Base-by-base conservation (phyloP, 2,888 invertebrate genomes). In the Torymus aiolomorphi region DNA sequence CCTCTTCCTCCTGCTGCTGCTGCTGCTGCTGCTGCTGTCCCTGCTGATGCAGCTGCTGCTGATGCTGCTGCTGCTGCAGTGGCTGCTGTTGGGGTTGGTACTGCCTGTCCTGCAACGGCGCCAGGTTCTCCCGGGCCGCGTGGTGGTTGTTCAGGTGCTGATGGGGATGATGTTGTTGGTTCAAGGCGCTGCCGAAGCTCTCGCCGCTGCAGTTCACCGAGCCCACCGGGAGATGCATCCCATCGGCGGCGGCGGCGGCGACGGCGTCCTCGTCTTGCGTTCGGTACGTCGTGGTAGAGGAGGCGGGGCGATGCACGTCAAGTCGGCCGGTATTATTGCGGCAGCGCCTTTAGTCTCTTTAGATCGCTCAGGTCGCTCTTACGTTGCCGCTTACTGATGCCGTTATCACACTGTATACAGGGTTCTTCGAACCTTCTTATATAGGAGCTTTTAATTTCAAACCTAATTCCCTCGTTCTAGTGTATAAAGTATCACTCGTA, bases 221-320 rank as follows among this genome's bases (percentile, higher is more conserved):
- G 83, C 89, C 90, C 88, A 90, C 90, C 88, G 90, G 89, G 85
- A 90, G 90, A 90, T 90, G 90, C 90, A 90, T 90, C 88, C 90
- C 90, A 76, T 89, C n/a, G n/a, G n/a, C n/a, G n/a, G n/a, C 88
- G 87, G 88, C 88, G 84, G 87, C 83, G 4, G 31, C 85, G 84
- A 84, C 82, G 31, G 31, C 31, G 31, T 83, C 83, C 83, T 81
- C 81, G 18, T 14, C 66, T 67, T 52, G 49, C 49, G 52, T 13
- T 12, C 72, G 59, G 20, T 76, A 76, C 72, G 52, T 76, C 72
- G 62, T 80, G 51, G 24, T 31, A 5, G 3, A 31, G 31, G 31
- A 5, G 31, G 4, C 3, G 5, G 31, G 31, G 31, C 5, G 3
- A 31, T 31, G 5, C 3, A 5, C 2, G 31, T 31, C 5, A 31